Conservation (phyloP, 2,797 vertebrate species). For the Girardinus metallicus region DNA sequence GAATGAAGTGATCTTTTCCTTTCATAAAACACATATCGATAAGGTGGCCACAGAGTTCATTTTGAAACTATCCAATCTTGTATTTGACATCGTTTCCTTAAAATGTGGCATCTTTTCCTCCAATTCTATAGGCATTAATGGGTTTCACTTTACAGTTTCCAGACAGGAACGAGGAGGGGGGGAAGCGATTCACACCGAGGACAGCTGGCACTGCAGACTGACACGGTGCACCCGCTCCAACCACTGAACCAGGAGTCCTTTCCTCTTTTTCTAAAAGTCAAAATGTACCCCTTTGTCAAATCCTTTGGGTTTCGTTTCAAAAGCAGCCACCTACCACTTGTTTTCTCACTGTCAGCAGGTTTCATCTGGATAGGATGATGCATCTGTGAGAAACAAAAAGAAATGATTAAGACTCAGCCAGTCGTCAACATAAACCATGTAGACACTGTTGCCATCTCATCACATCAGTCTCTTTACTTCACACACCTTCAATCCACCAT, state of each 20-base stretch:
- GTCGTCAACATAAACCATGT: conserved; percentile 17
- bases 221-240: neutral
- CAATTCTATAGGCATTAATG: neutral
- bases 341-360: conserved; percentile 84
- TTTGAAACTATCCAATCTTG: no score
- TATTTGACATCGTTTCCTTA: neutral
- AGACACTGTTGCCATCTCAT: conserved; percentile 25
- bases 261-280: neutral
- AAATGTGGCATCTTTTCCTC: neutral
- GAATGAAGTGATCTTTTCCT: neutral
- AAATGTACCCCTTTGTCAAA: neutral
- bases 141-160: neutral
- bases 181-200: neutral
- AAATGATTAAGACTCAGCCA: conserved; percentile 17
- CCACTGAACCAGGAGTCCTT: neutral
- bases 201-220: neutral
- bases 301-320: neutral
- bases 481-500: conserved; percentile 15
- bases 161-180: neutral
- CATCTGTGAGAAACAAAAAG: conserved; percentile 63
- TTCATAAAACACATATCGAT: neutral
- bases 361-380: conserved; percentile 87
- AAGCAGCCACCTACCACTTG: conserved; percentile 74
- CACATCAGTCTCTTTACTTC: conserved; percentile 22
- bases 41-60: neutral